Percentiles rank a stretch among this genome's conserved stretches.
These are phyloP conservation scores for Gymnorhina tibicen DNA, from an alignment of 2,113 vertebrate species.

Conservation along the genomic window DNA sequence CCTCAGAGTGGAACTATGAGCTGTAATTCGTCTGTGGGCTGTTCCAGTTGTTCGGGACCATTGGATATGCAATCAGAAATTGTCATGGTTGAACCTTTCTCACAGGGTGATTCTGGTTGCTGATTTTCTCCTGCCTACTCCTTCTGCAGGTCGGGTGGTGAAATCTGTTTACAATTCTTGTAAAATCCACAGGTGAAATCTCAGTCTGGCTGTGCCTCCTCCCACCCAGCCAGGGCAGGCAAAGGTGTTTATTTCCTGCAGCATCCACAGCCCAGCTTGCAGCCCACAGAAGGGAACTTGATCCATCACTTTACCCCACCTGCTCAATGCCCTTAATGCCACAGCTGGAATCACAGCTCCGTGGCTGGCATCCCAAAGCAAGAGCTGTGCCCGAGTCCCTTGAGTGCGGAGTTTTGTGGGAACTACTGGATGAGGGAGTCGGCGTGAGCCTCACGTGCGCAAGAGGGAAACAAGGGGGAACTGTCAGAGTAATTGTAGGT, in stretches of 20 bases:
- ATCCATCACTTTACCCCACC: not conserved
- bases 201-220: not conserved
- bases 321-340: not conserved
- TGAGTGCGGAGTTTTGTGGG: not conserved
- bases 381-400: not conserved
- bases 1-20: not conserved
- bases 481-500: not conserved
- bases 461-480: not conserved
- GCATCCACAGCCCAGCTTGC: not conserved
- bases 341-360: not conserved
- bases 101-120: not conserved
- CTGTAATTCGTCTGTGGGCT: not conserved
- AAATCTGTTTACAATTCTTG: not conserved
- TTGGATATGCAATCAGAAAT: not conserved
- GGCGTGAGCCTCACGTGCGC: rapidly evolving
- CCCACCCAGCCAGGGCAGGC: not conserved
- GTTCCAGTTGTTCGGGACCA: not conserved
- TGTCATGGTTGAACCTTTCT: not conserved
- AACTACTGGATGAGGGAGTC: not conserved
- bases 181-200: not conserved
- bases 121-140: not conserved
- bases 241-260: not conserved
- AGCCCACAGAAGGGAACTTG: not conserved
- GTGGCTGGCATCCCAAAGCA: not conserved
- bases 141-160: not conserved